phyloP scores from a whole-genome alignment of 2,113 vertebrate species.

The Bothrops jararaca region DNA sequence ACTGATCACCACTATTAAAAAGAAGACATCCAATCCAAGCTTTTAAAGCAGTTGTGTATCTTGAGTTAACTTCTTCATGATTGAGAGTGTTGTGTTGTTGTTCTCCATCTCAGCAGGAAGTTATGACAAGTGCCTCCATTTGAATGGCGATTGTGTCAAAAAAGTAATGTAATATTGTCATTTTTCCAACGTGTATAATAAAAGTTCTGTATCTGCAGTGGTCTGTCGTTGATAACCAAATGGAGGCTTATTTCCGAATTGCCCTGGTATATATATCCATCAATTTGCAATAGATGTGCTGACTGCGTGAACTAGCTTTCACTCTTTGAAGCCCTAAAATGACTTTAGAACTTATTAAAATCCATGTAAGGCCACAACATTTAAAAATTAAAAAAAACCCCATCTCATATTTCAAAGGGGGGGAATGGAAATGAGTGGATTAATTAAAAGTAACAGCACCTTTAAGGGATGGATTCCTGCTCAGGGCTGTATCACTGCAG shows the following conservation, averaged over 20 bases:
- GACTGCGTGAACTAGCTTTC: background rate
- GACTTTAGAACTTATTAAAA: background rate
- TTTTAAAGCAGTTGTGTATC: slow-evolving; percentile 15
- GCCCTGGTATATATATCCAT: background rate
- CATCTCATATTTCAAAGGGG: background rate
- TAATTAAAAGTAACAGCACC: slow-evolving; percentile 13
- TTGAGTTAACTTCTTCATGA: background rate
- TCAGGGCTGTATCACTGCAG: background rate
- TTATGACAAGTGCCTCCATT: too few relatives aligned
- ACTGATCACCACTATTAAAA: background rate
- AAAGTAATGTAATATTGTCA: too few relatives aligned
- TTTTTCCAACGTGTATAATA: too few relatives aligned
- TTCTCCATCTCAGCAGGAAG: background rate
- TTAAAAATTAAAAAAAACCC: background rate
- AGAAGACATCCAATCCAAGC: background rate
- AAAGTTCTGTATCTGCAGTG: too few relatives aligned
- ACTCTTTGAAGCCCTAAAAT: background rate
- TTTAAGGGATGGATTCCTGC: slow-evolving; percentile 43
- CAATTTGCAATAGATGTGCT: background rate
- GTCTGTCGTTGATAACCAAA: too few relatives aligned
- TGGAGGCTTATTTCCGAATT: too few relatives aligned
- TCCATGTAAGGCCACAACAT: too few relatives aligned
- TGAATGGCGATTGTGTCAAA: too few relatives aligned
- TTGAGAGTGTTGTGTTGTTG: accelerated
- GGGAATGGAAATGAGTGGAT: background rate